These are phyloP conservation scores for Phoeniculus purpureus DNA, from an alignment of 2,797 vertebrate species.

Conservation along the genomic window DNA sequence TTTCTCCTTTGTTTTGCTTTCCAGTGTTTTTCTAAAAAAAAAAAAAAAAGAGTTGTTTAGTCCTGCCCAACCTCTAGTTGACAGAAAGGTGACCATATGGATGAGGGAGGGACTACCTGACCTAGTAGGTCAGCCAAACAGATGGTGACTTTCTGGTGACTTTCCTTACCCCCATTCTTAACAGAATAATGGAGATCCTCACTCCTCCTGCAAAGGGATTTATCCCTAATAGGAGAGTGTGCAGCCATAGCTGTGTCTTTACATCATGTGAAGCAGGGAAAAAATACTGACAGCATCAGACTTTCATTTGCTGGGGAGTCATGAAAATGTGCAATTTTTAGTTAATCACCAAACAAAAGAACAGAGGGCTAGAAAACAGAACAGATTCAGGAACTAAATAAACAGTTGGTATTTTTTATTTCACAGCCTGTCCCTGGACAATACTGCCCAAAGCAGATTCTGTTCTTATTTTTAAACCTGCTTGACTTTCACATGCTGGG, in stretches of 20 bases:
- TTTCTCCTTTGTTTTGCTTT: not conserved
- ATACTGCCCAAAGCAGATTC: slow-evolving; percentile 16
- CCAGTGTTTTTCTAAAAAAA: not conserved
- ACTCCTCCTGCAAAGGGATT: not conserved
- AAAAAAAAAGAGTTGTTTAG: not conserved
- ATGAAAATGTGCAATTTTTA: not conserved
- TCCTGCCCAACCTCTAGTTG: not conserved
- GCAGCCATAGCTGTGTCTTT: not conserved
- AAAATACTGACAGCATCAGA: not conserved
- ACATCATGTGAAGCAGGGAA: not conserved
- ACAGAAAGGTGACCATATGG: slow-evolving; percentile 8
- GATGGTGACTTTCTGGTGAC: not conserved
- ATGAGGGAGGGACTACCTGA: not conserved
- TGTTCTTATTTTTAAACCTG: slow-evolving; percentile 7
- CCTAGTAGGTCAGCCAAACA: slow-evolving; percentile 8
- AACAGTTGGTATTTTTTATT: not conserved
- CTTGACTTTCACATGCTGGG: not conserved
- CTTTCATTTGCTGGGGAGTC: not conserved
- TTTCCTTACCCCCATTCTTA: not conserved
- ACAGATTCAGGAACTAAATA: not conserved
- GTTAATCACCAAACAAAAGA: not conserved
- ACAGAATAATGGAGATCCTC: not conserved
- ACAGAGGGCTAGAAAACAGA: not conserved
- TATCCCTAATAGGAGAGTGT: not conserved
- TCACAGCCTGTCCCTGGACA: not conserved